Percentiles rank a stretch among this genome's conserved stretches.
Conservation (phyloP, 1,140 invertebrate genomes). For the Pseudomyrmex gracilis region DNA sequence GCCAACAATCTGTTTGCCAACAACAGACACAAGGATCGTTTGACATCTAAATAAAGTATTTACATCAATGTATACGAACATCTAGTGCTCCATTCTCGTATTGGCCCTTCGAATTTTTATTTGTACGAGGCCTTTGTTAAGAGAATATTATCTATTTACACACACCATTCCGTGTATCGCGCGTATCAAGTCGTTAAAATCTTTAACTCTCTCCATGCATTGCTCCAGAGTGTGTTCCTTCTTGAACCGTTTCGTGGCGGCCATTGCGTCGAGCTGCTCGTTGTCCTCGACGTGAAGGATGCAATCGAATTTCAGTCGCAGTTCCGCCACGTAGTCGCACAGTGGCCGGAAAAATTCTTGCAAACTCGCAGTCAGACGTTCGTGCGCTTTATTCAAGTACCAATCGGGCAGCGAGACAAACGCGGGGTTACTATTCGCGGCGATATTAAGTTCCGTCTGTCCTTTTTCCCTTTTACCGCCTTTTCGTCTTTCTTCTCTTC, state of each 20-base stretch:
- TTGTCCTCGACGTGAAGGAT: conserved; percentile 65
- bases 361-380: conserved; percentile 72
- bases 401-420: conserved; percentile 79
- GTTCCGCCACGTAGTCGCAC: conserved; percentile 66
- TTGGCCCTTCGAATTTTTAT: neutral
- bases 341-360: conserved; percentile 76
- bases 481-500: conserved; percentile 3
- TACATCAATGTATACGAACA: too few species aligned
- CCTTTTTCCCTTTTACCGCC: too few species aligned
- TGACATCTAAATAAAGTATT: too few species aligned
- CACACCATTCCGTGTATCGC: conserved; percentile 76
- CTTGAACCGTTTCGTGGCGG: neutral
- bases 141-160: conserved; percentile 14
- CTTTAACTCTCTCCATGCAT: conserved; percentile 72
- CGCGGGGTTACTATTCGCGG: conserved; percentile 1
- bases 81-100: neutral
- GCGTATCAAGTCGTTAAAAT: conserved; percentile 75
- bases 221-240: conserved; percentile 66
- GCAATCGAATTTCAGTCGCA: conserved; percentile 59
- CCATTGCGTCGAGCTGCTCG: conserved; percentile 39
- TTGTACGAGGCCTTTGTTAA: neutral
- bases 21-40: too few species aligned
- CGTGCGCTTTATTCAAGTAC: conserved; percentile 77
- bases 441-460: neutral
- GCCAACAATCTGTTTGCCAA: too few species aligned